Base-by-base conservation (phyloP, 2,113 vertebrate species). In the Hemibagrus wyckioides region DNA sequence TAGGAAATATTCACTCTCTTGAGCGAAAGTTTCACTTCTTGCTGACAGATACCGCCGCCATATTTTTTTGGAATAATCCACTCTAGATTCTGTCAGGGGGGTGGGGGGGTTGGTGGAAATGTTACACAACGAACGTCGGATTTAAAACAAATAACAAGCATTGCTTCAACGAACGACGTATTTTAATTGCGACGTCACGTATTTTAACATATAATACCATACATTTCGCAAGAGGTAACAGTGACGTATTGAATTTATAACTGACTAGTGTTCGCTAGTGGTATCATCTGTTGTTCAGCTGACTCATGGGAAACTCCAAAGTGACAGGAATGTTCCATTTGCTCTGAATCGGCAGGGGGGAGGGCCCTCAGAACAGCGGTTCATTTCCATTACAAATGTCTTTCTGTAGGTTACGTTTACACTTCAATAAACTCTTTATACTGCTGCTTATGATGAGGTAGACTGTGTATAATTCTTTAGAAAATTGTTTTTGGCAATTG, bases 1-100 rank as follows among this genome's bases (percentile, higher is more conserved):
- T 0, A 15, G 30, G 14, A 25, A 30, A 90, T 90, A 90, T 69
- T 71, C 56, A 36, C 81, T 61, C 86, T 84, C 91, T 91, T 90
- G 89, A 63, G 86, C 89, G 85, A 95, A 96, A 96, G 94, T 96
- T 96, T 95, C 92, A 94, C 92, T 95, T 90, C 89, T 90, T 84
- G 91, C 91, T 90, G 91, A 92, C 92, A 93, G 90, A 92, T 90
- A 91, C 90, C 91, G 88, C 92, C 91, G 94, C 95, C 95, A 96
- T 96, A 81, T 95, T 94, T 41, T 95, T 94, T 41, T 73, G 89
- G 94, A 92, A 73, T 36, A 23, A n/a, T 89, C 92, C 90, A 95
- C 41, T 57, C 17, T 15, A 2, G 1, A 4, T 6, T 44, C 69
- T 75, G 6, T n/a, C 19, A 65, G 57, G 90, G 89, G 93, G 91